These are phyloP conservation scores for Drosophila subsilvestris DNA, from an alignment of 2,888 invertebrate species.

Conservation along the genomic window DNA sequence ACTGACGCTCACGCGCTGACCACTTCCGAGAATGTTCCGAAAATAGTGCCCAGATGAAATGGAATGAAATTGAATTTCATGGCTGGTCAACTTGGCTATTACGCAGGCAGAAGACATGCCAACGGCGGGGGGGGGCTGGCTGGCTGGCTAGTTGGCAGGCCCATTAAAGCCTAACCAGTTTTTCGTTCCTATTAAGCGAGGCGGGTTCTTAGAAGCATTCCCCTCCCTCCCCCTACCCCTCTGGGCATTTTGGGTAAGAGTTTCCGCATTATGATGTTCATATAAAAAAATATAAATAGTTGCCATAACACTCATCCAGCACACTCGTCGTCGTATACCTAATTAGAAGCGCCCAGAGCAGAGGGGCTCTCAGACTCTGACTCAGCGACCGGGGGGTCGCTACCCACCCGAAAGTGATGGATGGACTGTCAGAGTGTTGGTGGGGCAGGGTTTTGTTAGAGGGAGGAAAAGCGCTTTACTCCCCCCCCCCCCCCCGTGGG, in stretches of 20 bases:
- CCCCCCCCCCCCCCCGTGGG: neutral
- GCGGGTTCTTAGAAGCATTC: slow-evolving; percentile 66
- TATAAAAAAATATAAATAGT: slow-evolving; percentile 47
- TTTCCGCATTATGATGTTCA: slow-evolving; percentile 59
- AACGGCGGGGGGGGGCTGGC: slow-evolving; percentile 39
- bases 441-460: too few relatives aligned
- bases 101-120: slow-evolving; percentile 52
- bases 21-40: slow-evolving; percentile 59
- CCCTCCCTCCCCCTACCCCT: neutral
- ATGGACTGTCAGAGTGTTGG: slow-evolving; percentile 55
- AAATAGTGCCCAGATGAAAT: slow-evolving; percentile 33
- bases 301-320: slow-evolving; percentile 44
- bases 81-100: slow-evolving; percentile 58
- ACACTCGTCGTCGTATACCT: slow-evolving; percentile 7
- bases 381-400: too few relatives aligned
- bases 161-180: slow-evolving; percentile 69
- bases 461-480: slow-evolving; percentile 9
- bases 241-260: slow-evolving; percentile 49
- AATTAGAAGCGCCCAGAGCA: slow-evolving; percentile 43
- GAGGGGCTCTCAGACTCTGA: slow-evolving; percentile 11
- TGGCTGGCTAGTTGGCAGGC: too few relatives aligned
- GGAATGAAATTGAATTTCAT: slow-evolving; percentile 72
- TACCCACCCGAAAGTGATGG: slow-evolving; percentile 50
- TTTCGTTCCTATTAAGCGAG: slow-evolving; percentile 62
- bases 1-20: neutral